Conservation (phyloP, 2,797 vertebrate genomes). For the Acanthiza pusilla region DNA sequence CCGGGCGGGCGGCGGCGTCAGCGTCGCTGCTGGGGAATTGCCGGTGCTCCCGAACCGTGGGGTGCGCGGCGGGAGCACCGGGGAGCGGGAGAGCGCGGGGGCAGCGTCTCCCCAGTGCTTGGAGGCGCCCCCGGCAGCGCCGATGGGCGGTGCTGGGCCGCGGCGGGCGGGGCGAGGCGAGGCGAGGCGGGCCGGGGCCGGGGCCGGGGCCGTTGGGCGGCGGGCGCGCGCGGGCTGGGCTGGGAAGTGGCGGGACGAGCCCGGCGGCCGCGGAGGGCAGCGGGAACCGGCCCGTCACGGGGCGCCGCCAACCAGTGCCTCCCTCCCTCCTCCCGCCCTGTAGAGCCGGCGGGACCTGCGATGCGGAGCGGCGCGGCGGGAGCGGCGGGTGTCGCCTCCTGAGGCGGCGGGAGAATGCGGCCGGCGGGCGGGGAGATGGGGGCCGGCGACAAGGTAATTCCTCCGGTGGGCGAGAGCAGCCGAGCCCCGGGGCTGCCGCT, state of each 20-base stretch:
- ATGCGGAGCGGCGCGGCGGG: not conserved
- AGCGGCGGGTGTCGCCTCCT: not conserved
- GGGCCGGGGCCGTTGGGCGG: not conserved
- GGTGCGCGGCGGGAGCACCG: not conserved
- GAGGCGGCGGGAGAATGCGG: not conserved
- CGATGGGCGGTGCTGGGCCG: not conserved
- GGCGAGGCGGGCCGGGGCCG: not conserved
- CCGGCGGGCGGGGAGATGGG: not conserved
- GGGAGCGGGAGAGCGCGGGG: not conserved
- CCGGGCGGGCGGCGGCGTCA: too few relatives aligned
- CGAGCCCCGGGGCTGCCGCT: not conserved
- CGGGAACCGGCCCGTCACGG: not conserved
- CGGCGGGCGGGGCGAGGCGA: not conserved
- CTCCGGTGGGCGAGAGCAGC: not conserved
- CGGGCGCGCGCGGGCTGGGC: not conserved
- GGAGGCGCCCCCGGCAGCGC: not conserved
- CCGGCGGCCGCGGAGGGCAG: not conserved
- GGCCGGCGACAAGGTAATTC: slow-evolving; percentile 12
- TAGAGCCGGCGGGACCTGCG: not conserved
- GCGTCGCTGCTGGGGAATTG: not conserved
- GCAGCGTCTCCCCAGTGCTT: not conserved
- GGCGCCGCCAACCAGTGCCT: not conserved
- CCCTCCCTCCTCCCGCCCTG: not conserved
- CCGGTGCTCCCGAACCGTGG: not conserved
- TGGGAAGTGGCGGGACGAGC: not conserved